Evolutionary conservation across 92 coral and sea anemone species (phyloP).

Genomic region (Actinostola sp.): DNA sequence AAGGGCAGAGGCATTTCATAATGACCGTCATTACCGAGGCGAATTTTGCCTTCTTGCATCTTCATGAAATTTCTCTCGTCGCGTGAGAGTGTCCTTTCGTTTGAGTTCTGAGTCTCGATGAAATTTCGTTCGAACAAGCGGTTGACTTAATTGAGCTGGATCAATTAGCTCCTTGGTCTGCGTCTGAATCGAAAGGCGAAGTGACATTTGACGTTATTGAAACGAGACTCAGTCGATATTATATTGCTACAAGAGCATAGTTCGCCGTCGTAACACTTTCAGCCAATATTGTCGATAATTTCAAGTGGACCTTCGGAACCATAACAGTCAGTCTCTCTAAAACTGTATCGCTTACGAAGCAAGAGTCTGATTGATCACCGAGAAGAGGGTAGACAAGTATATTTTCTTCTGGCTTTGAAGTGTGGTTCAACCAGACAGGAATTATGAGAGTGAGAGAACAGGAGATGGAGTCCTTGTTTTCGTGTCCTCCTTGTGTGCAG

Average conservation of each 20-base stretch:
- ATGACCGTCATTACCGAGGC: too few relatives aligned
- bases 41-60: too few relatives aligned
- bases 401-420: constrained; percentile 29
- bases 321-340: constrained; percentile 25
- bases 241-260: too few relatives aligned
- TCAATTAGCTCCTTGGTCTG: not conserved
- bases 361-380: constrained; percentile 53
- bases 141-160: too few relatives aligned
- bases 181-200: constrained; percentile 24
- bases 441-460: constrained; percentile 38
- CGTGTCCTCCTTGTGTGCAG: too few relatives aligned
- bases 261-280: constrained; percentile 14
- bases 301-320: constrained; percentile 32
- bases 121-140: too few relatives aligned
- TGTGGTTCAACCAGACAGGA: constrained; percentile 57
- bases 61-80: too few relatives aligned
- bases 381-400: constrained; percentile 34
- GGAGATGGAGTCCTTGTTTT: too few relatives aligned
- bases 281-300: constrained; percentile 53
- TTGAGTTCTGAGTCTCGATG: too few relatives aligned
- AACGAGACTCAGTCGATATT: constrained; percentile 4
- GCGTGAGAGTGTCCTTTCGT: too few relatives aligned
- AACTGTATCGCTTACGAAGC: constrained; percentile 31
- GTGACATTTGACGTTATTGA: constrained; percentile 14
- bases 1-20: too few relatives aligned